Evolutionary conservation across 2,797 vertebrate species (phyloP).

Genomic region (Sarcophilus harrisii): DNA sequence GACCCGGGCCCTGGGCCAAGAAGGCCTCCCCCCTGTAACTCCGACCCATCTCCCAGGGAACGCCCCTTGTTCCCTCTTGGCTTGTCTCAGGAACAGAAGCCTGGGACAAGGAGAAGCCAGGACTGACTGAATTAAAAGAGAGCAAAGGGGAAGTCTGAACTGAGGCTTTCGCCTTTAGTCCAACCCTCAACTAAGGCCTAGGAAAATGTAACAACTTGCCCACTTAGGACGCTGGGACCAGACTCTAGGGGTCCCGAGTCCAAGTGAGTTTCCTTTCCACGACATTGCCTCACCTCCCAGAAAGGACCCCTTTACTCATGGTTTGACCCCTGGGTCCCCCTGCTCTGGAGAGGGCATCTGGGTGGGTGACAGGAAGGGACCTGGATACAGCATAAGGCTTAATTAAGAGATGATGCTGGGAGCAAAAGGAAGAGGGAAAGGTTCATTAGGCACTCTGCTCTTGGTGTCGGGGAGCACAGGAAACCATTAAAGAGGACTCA

Average conservation of each 20-base stretch:
- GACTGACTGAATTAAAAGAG: background rate
- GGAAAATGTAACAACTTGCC: background rate
- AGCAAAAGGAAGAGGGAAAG: background rate
- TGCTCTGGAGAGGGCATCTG: background rate
- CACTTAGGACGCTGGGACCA: background rate
- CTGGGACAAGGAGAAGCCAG: background rate
- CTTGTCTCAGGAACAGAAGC: background rate
- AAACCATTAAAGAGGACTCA: conserved; percentile 52
- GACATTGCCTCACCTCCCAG: background rate
- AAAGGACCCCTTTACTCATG: background rate
- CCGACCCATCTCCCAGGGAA: background rate
- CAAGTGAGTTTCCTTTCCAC: background rate
- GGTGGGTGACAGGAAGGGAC: background rate
- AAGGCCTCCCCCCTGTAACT: background rate
- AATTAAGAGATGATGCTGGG: background rate
- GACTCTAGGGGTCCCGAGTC: background rate
- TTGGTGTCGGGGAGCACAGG: background rate
- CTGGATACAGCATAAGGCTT: background rate
- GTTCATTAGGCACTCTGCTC: background rate
- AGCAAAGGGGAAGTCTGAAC: background rate
- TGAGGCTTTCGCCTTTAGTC: background rate
- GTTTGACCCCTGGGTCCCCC: background rate
- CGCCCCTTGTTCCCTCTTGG: background rate
- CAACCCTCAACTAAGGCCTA: background rate
- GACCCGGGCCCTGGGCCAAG: background rate